Conservation (phyloP, 2,797 vertebrate genomes). For the Heliangelus exortis region DNA sequence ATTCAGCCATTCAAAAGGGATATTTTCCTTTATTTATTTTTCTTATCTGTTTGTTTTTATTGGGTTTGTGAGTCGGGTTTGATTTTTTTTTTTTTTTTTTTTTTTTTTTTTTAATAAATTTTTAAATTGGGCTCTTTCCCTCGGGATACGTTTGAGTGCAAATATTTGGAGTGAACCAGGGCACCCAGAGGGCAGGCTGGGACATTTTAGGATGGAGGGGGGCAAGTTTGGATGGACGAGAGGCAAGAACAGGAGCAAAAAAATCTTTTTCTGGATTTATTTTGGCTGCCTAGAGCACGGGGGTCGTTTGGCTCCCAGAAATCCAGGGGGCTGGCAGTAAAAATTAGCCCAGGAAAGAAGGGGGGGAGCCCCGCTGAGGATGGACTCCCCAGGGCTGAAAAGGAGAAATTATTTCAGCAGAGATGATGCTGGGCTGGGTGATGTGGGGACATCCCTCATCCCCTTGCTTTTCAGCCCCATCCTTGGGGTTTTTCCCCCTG, state of each 20-base stretch:
- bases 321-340: not conserved
- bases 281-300: not conserved
- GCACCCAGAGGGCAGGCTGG: not conserved
- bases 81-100: not conserved
- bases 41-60: constrained; percentile 51
- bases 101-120: not conserved
- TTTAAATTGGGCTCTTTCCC: not conserved
- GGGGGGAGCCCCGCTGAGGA: not conserved
- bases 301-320: not conserved
- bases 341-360: not conserved
- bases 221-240: too few species aligned
- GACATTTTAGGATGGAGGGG: not conserved
- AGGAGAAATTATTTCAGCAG: not conserved
- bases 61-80: not conserved
- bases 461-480: fast-evolving
- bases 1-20: constrained; percentile 57
- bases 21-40: constrained; percentile 64
- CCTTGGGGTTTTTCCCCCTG: not conserved
- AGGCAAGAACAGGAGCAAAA: not conserved
- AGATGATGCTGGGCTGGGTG: not conserved
- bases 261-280: not conserved
- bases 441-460: fast-evolving
- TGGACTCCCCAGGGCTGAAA: too few species aligned
- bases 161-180: constrained; percentile 50
- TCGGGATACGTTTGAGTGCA: constrained; percentile 12